Conservation (phyloP, 92 coral and sea anemone genomes). For the Phenganax stokvisi region DNA sequence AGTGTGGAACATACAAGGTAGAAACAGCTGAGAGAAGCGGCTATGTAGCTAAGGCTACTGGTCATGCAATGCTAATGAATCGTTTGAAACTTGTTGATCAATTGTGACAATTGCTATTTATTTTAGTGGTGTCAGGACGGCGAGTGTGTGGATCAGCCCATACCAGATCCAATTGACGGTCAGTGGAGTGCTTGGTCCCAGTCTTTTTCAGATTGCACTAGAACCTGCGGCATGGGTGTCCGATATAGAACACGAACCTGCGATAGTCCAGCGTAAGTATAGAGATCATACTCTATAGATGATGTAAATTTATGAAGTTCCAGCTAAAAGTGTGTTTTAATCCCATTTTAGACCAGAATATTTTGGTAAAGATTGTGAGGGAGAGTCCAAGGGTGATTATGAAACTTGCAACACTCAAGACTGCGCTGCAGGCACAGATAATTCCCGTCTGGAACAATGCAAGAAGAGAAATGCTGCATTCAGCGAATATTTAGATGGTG, state of each 20-base stretch:
- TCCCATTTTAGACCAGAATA: slow-evolving; percentile 52
- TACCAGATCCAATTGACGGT: slow-evolving; percentile 73
- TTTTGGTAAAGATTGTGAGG: slow-evolving; percentile 65
- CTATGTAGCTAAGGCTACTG: neutral
- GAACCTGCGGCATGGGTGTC: slow-evolving; percentile 85
- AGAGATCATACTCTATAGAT: neutral
- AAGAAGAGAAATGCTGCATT: slow-evolving; percentile 16
- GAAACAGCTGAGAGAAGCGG: neutral
- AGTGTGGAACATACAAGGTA: slow-evolving; percentile 78
- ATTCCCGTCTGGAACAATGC: slow-evolving; percentile 34
- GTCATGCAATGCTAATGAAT: too few relatives aligned
- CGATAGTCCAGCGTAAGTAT: slow-evolving; percentile 64
- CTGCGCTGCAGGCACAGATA: slow-evolving; percentile 38
- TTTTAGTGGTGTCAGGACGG: slow-evolving; percentile 76
- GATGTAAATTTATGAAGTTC: neutral
- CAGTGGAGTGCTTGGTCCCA: slow-evolving; percentile 79
- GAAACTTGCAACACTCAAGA: slow-evolving; percentile 60
- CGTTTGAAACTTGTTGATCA: too few relatives aligned
- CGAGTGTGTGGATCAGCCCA: slow-evolving; percentile 55
- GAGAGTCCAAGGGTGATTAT: slow-evolving; percentile 56
- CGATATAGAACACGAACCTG: slow-evolving; percentile 65
- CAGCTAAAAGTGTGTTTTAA: neutral
- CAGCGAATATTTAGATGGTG: neutral
- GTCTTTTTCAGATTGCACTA: slow-evolving; percentile 59
- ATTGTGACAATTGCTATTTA: neutral